These are phyloP conservation scores for Anolis sagrei DNA, from an alignment of 2,113 vertebrate species.

Conservation along the genomic window DNA sequence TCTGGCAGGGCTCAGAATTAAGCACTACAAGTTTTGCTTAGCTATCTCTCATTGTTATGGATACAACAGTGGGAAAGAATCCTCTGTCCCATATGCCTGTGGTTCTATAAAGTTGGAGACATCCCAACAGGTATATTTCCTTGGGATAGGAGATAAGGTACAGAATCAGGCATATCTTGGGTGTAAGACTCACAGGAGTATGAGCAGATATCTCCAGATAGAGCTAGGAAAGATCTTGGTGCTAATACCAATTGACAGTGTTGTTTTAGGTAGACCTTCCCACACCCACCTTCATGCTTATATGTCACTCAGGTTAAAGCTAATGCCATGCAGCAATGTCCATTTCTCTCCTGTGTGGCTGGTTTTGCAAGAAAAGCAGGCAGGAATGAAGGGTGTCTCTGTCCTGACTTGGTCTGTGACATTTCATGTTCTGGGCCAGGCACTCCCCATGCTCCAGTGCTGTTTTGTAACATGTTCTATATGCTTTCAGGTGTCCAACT, in stretches of 20 bases:
- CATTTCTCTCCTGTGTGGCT: background rate
- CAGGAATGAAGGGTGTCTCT: background rate
- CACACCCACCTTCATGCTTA: no score
- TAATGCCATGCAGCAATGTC: background rate
- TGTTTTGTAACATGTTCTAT: background rate
- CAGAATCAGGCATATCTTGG: background rate
- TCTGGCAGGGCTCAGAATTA: no score
- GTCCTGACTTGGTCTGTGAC: background rate
- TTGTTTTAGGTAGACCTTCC: no score
- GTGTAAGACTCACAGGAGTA: no score
- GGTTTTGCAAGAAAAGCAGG: background rate
- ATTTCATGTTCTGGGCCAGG: background rate
- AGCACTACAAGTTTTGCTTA: background rate
- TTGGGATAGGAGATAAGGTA: background rate
- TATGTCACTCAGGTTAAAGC: no score
- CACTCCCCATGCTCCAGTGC: background rate
- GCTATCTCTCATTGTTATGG: no score
- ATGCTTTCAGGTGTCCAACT: background rate
- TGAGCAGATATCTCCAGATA: no score
- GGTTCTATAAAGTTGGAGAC: background rate
- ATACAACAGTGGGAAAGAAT: background rate
- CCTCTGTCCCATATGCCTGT: background rate
- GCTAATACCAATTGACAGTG: no score
- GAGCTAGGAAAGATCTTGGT: no score
- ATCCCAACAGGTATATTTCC: no score